These are phyloP conservation scores for Hydriomena furcata DNA, from an alignment of 2,888 invertebrate genomes.

Conservation along the genomic window DNA sequence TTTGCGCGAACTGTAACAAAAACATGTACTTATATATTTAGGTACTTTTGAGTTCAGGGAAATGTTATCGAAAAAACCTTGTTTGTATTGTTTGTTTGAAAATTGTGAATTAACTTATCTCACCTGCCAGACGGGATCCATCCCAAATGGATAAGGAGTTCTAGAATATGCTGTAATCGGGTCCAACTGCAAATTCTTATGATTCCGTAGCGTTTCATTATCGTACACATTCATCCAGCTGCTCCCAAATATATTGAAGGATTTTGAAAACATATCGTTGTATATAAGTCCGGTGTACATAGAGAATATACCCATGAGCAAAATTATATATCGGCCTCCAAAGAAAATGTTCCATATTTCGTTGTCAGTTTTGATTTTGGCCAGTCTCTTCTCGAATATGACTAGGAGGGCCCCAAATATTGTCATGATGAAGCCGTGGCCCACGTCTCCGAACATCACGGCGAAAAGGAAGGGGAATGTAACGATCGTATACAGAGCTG, in stretches of 20 bases:
- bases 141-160: slow-evolving; percentile 86
- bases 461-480: slow-evolving; percentile 91
- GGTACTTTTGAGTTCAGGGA: no score
- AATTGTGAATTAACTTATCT: no score
- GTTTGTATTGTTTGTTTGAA: no score
- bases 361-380: slow-evolving; percentile 75
- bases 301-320: slow-evolving; percentile 89
- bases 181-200: slow-evolving; percentile 66
- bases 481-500: slow-evolving; percentile 88
- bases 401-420: slow-evolving; percentile 86
- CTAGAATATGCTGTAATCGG: slow-evolving; percentile 69
- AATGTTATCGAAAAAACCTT: no score
- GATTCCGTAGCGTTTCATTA: slow-evolving; percentile 51
- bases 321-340: slow-evolving; percentile 88
- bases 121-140: slow-evolving; percentile 89
- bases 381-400: slow-evolving; percentile 84
- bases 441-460: slow-evolving; percentile 91
- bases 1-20: slow-evolving; percentile 76
- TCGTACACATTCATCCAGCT: slow-evolving; percentile 82
- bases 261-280: slow-evolving; percentile 89
- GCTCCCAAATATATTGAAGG: slow-evolving; percentile 87
- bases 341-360: slow-evolving; percentile 90
- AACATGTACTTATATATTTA: no score
- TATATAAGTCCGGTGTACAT: slow-evolving; percentile 90
- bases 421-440: slow-evolving; percentile 88